phyloP scores from a whole-genome alignment of 2,888 invertebrate species.

The Cheiracanthium punctorium region DNA sequence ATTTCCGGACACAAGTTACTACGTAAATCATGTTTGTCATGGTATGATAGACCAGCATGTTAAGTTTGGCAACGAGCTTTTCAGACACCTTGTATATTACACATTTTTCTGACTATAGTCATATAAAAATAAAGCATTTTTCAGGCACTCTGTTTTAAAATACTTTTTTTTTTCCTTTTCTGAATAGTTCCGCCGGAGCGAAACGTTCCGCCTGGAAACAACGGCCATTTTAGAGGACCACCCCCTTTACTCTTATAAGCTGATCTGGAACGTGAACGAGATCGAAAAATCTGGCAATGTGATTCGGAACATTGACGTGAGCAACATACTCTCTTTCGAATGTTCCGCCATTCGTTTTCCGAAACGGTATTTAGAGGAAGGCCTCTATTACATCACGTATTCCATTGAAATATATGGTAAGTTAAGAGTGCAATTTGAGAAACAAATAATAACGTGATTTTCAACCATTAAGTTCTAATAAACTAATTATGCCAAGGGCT shows the following conservation, averaged over 20 bases:
- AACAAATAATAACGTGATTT: too few species aligned
- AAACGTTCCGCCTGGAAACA: constrained; percentile 52
- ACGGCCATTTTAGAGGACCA: constrained; percentile 39
- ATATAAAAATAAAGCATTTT: too few species aligned
- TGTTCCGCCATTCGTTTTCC: constrained; percentile 50
- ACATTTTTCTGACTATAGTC: too few species aligned
- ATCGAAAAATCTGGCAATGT: constrained; percentile 7
- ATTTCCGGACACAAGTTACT: too few species aligned
- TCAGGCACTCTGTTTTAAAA: too few species aligned
- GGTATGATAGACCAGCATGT: too few species aligned
- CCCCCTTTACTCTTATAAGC: constrained; percentile 18
- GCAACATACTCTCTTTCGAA: constrained; percentile 12
- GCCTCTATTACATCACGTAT: constrained; percentile 40
- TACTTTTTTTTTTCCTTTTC: not conserved
- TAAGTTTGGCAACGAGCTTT: too few species aligned
- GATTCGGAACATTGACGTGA: constrained; percentile 26
- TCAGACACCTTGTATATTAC: too few species aligned
- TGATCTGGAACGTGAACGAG: constrained; percentile 45
- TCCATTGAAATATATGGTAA: constrained; percentile 34
- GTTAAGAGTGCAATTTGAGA: too few species aligned
- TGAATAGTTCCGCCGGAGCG: constrained; percentile 33
- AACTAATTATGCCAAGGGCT: not conserved
- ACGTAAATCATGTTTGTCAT: too few species aligned
- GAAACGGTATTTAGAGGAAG: constrained; percentile 27
- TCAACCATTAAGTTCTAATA: not conserved